phyloP scores from a whole-genome alignment of 2,888 invertebrate genomes.

The Holacanthella duospinosa region DNA sequence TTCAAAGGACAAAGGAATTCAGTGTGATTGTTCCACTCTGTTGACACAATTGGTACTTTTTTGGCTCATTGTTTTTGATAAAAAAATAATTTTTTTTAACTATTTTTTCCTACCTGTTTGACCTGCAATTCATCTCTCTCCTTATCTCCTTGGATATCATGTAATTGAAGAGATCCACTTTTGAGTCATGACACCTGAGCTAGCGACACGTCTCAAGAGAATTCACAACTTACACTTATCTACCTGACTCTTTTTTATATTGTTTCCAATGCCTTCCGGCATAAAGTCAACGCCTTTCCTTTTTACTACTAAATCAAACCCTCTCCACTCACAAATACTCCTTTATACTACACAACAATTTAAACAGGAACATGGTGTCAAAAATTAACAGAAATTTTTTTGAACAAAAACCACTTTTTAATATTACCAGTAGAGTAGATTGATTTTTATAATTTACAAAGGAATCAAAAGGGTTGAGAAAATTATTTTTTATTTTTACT shows the following conservation, averaged over 20 bases:
- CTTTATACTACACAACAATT: not conserved
- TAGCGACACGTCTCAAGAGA: not conserved
- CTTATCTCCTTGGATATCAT: not conserved
- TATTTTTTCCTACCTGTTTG: no score
- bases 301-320: not conserved
- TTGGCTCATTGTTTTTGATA: not conserved
- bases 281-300: conserved; percentile 18
- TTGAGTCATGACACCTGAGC: not conserved
- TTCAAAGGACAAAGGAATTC: not conserved
- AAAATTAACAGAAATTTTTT: no score
- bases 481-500: no score
- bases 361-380: no score
- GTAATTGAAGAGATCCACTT: not conserved
- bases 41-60: not conserved
- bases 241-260: not conserved
- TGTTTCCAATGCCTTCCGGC: conserved; percentile 8
- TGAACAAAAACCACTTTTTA: no score
- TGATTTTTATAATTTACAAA: no score
- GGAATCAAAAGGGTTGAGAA: no score
- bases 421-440: no score
- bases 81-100: no score
- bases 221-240: not conserved
- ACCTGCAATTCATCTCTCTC: no score
- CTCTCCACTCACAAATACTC: not conserved
- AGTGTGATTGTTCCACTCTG: not conserved